These are phyloP conservation scores for Manacus vitellinus DNA, from an alignment of 2,113 vertebrate species.

Conservation along the genomic window DNA sequence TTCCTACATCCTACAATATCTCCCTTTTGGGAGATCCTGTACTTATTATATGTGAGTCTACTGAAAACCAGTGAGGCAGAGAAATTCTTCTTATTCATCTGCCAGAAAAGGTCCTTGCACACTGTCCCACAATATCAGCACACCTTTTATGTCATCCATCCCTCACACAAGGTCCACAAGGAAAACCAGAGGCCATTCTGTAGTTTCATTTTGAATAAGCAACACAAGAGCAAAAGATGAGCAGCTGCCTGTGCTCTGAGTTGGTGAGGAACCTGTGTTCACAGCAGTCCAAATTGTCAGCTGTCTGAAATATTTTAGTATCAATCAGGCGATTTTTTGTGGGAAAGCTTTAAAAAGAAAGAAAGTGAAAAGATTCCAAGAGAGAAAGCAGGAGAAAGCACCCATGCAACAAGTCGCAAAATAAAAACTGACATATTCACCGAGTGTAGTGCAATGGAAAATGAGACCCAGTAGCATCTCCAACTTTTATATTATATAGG, in stretches of 20 bases:
- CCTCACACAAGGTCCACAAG: neutral
- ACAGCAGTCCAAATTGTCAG: neutral
- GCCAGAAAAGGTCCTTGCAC: neutral
- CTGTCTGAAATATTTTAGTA: neutral
- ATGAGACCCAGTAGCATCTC: neutral
- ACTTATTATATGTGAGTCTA: neutral
- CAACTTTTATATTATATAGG: neutral
- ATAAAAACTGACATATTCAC: neutral
- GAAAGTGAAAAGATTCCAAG: neutral
- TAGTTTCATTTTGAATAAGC: neutral
- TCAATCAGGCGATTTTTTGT: neutral
- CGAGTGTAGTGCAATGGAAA: neutral
- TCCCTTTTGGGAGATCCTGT: neutral
- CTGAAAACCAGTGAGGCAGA: neutral
- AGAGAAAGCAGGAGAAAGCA: neutral
- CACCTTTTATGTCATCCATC: neutral
- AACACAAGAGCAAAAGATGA: neutral
- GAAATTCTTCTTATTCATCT: neutral
- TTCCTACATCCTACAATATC: neutral
- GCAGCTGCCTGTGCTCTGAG: accelerated
- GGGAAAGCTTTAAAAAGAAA: neutral
- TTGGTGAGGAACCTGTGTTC: neutral
- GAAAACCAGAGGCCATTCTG: neutral
- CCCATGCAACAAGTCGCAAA: neutral
- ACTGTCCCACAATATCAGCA: neutral